phyloP scores from a whole-genome alignment of 2,797 vertebrate species.

The Tachyglossus aculeatus region DNA sequence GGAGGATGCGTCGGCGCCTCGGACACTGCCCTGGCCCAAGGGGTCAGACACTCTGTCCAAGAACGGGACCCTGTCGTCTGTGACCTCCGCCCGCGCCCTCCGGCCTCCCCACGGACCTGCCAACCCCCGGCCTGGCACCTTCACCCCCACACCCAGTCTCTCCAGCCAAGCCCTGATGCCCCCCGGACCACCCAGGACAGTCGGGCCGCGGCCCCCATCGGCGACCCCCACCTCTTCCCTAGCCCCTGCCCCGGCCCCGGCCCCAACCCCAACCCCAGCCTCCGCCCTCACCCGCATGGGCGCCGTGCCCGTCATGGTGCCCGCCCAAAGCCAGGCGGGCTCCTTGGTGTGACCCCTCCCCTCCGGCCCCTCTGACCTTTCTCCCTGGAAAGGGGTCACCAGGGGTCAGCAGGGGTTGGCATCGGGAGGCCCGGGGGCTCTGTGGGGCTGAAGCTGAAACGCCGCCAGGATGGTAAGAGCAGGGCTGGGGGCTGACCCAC shows the following conservation, averaged over 20 bases:
- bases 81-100: conserved; percentile 78
- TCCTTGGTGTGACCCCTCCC: conserved; percentile 84
- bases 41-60: conserved; percentile 89
- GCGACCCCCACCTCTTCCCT: too few relatives aligned
- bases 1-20: conserved; percentile 92
- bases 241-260: background rate
- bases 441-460: background rate
- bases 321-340: conserved; percentile 90
- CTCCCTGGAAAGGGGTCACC: background rate
- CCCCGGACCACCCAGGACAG: conserved; percentile 64
- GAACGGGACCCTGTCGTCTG: conserved; percentile 92
- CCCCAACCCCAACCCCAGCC: conserved; percentile 75
- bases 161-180: conserved; percentile 66
- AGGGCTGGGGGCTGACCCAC: background rate
- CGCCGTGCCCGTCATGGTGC: conserved; percentile 90
- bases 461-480: conserved; percentile 4
- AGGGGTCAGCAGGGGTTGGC: conserved; percentile 1
- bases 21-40: conserved; percentile 88
- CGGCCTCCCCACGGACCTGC: conserved; percentile 38
- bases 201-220: conserved; percentile 68
- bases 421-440: too few relatives aligned
- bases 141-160: conserved; percentile 70
- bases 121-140: conserved; percentile 63
- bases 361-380: background rate
- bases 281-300: conserved; percentile 87